These are phyloP conservation scores for Leucoraja ocellata DNA, from an alignment of 2,797 vertebrate genomes.

Conservation along the genomic window DNA sequence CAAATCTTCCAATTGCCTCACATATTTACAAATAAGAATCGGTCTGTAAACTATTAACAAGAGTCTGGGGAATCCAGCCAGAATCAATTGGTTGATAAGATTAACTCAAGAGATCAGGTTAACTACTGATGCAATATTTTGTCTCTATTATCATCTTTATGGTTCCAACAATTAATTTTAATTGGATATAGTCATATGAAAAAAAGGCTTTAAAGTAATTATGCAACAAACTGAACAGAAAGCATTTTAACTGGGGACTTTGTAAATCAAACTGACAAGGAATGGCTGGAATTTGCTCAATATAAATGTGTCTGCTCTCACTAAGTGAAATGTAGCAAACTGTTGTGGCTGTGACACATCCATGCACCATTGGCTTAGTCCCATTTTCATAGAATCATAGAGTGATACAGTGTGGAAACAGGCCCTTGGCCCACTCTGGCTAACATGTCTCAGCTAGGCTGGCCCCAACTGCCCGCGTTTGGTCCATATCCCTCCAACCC, in stretches of 20 bases:
- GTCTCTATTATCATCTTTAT: background rate
- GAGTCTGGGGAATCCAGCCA: too few relatives aligned
- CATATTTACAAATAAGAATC: too few relatives aligned
- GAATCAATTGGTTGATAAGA: background rate
- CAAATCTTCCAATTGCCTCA: too few relatives aligned
- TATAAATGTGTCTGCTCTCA: background rate
- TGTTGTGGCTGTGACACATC: background rate
- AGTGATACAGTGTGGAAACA: too few relatives aligned
- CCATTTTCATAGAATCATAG: background rate
- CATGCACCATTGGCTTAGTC: background rate
- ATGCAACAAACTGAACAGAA: background rate
- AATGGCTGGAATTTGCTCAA: background rate
- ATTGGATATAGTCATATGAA: background rate
- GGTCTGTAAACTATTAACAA: too few relatives aligned
- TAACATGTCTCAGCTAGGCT: too few relatives aligned
- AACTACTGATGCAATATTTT: background rate
- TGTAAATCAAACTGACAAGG: background rate
- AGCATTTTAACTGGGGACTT: background rate
- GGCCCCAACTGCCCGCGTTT: too few relatives aligned
- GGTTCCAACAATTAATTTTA: background rate
- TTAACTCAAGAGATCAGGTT: background rate
- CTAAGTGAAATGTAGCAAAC: background rate
- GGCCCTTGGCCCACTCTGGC: too few relatives aligned
- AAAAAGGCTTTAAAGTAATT: background rate
- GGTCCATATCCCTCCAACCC: too few relatives aligned